Percentiles rank a stretch among this genome's conserved stretches.
phyloP scores from a whole-genome alignment of 2,888 invertebrate species.

The Gari tellinella region DNA sequence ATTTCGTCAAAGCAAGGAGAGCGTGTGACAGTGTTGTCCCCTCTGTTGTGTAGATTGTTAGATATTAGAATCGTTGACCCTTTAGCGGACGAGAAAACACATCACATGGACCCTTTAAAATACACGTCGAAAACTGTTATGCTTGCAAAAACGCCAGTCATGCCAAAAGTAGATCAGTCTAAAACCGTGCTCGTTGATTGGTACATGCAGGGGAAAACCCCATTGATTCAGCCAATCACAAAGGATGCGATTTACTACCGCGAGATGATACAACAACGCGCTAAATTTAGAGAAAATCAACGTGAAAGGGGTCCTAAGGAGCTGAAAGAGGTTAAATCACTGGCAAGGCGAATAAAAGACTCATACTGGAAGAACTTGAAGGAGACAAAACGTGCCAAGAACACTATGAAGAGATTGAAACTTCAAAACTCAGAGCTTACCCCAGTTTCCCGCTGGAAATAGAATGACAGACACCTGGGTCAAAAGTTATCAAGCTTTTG shows the following conservation, averaged over 20 bases:
- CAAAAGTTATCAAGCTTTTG: too few relatives aligned
- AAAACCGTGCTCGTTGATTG: constrained; percentile 57
- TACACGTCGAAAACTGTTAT: constrained; percentile 6
- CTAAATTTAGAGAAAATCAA: constrained; percentile 39
- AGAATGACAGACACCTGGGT: too few relatives aligned
- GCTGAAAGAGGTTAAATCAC: constrained; percentile 42
- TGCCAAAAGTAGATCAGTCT: constrained; percentile 33
- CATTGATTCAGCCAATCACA: constrained; percentile 59
- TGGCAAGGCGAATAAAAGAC: constrained; percentile 55
- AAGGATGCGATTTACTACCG: constrained; percentile 65
- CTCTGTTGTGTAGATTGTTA: constrained; percentile 51
- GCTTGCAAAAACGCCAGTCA: constrained; percentile 17
- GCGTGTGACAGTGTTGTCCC: constrained; percentile 54
- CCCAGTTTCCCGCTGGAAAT: constrained; percentile 54
- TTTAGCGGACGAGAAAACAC: constrained; percentile 21
- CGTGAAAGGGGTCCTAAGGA: constrained; percentile 48
- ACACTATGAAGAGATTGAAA: constrained; percentile 60
- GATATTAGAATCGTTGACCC: constrained; percentile 54
- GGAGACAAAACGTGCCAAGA: constrained; percentile 52
- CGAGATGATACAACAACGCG: constrained; percentile 61
- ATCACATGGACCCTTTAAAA: constrained; percentile 1
- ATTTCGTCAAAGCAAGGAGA: constrained; percentile 59
- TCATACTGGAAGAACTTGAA: constrained; percentile 56
- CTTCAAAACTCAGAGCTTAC: constrained; percentile 51
- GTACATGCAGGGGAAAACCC: constrained; percentile 60